Percentiles rank a stretch among this genome's conserved stretches.
These are phyloP conservation scores for Promerops cafer DNA, from an alignment of 2,113 vertebrate species.

Conservation along the genomic window DNA sequence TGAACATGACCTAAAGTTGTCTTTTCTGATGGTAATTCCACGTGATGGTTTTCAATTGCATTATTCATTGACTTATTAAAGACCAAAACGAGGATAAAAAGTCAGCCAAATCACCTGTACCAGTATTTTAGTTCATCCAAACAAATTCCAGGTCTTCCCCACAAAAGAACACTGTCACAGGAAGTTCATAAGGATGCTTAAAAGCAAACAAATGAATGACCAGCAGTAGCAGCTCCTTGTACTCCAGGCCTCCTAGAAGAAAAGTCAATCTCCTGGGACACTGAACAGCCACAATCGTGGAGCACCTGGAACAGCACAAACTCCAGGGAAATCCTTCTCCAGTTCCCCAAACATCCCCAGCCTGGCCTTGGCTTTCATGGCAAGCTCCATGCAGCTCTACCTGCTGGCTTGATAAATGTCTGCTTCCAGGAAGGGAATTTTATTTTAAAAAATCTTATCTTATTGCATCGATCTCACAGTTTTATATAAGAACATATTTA, in stretches of 20 bases:
- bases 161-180: background rate
- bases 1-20: background rate
- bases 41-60: background rate
- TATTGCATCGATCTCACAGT: background rate
- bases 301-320: background rate
- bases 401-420: background rate
- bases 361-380: background rate
- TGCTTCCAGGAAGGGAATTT: background rate
- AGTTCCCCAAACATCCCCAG: background rate
- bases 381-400: background rate
- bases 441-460: background rate
- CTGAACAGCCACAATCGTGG: accelerated
- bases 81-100: background rate
- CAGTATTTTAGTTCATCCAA: background rate
- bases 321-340: background rate
- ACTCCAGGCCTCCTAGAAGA: background rate
- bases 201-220: background rate
- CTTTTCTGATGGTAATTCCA: background rate
- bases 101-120: background rate
- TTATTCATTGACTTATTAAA: background rate
- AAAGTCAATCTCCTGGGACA: background rate
- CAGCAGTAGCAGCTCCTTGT: background rate
- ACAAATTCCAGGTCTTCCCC: background rate
- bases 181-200: background rate
- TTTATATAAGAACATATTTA: background rate